Base-by-base conservation (phyloP, 1,140 invertebrate genomes). In the Drosophila eugracilis region DNA sequence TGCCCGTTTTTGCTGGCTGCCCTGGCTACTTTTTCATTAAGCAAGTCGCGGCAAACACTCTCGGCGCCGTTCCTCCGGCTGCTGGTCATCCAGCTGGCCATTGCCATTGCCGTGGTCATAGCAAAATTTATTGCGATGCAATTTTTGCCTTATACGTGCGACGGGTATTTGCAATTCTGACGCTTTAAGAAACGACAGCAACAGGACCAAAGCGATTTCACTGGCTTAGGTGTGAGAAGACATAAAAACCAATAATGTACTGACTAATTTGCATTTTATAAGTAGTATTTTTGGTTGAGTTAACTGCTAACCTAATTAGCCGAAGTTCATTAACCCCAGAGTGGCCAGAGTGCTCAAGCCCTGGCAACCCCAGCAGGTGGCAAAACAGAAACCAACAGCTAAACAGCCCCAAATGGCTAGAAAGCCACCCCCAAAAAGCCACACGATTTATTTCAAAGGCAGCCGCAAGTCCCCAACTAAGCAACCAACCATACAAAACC, bases 51-150 rank as follows among this genome's bases (percentile, higher is more conserved):
- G 37, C 37, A 34, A 72, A 73, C 66, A 70, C 66, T 70, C 66
- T 69, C 65, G 17, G 32, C 21, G 66, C 3, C 30, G 45, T 39
- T 63, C 36, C 41, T 62, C 49, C 36, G 63, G 19, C 62, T 65
- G 55, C 15, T 39, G 41, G 37, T 22, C 53, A 58, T 32, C n/a
- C 62, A 50, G 58, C 14, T 42, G 44, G 30, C 30, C 57, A 62
- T 39, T 32, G 30, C 9, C 10, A 32, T 36, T 55, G 39, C 17
- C 34, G 24, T 58, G 60, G 53, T 24, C 60, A 59, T 63, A n/a
- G 42, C 41, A 42, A 44, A 85, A 85, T 84, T 84, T 84, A 84
- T 84, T 76, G 80, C 75, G 42, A 58, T 59, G 80, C 79, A 69
- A 67, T 79, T 70, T 70, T 55, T 60, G 32, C 80, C 80, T 28